Base-by-base conservation (phyloP, 1,140 invertebrate genomes). In the Philotrypesis tridentata region DNA sequence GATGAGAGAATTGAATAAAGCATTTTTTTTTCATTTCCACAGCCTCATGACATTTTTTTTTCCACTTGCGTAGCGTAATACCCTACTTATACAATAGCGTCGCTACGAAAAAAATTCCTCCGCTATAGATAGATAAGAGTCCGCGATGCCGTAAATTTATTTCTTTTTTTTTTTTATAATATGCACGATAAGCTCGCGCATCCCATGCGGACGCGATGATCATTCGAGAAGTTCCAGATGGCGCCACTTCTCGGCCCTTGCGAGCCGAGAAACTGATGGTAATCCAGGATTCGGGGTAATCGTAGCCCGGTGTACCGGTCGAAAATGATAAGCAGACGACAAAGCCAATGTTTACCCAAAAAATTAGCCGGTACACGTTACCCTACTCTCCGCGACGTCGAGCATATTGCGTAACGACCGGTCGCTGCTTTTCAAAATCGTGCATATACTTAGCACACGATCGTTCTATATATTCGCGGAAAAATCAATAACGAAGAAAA, bases 1-100 rank as follows among this genome's bases (percentile, higher is more conserved):
- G n/a, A n/a, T n/a, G 61, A 71, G 77, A 40, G 77, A 79, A 79
- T 79, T 17, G 60, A 79, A 79, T 79, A 79, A 79, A 79, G 67
- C 14, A 37, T 60, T 71, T 31, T 60, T 71, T 31, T 61, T 71
- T 31, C 31, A 55, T 21, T 5, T 5, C n/a, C 33, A 27, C 5
- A 17, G 29, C n/a, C n/a, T n/a, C 3, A 33, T 68, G 27, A 17
- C n/a, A 21, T 37, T 21, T 55, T 74, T 55, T 68, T 68, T 25
- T 78, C n/a, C 29, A 27, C 12, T 65, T n/a, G n/a, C n/a, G n/a
- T n/a, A n/a, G n/a, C n/a, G n/a, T n/a, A n/a, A n/a, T n/a, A n/a
- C n/a, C n/a, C n/a, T n/a, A n/a, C n/a, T n/a, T n/a, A n/a, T n/a
- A n/a, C n/a, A n/a, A n/a, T n/a, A n/a, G n/a, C n/a, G n/a, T n/a